These are phyloP conservation scores for Agriopis marginaria DNA, from an alignment of 2,888 invertebrate genomes.

Conservation along the genomic window DNA sequence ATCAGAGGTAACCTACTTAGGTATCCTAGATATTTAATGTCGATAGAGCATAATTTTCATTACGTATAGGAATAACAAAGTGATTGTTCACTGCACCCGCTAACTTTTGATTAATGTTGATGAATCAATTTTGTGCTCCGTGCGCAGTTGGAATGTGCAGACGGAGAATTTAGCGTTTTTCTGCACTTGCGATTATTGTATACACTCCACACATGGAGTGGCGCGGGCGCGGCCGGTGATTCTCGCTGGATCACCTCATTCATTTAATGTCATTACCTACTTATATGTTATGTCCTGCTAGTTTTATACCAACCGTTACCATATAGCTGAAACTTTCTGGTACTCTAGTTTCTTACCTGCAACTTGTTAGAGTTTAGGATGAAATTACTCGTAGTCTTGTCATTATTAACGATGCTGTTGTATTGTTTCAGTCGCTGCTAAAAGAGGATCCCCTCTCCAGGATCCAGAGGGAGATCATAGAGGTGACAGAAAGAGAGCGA, in stretches of 20 bases:
- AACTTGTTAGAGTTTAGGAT: neutral
- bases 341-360: neutral
- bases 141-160: conserved; percentile 36
- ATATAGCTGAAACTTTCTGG: neutral
- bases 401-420: conserved; percentile 17
- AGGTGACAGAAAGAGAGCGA: conserved; percentile 93
- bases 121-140: conserved; percentile 42
- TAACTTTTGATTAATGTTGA: conserved; percentile 42
- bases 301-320: too few species aligned
- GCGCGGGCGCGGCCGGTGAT: neutral
- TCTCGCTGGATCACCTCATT: neutral
- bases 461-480: conserved; percentile 96
- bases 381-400: neutral
- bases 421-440: conserved; percentile 81
- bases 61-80: neutral
- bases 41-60: neutral
- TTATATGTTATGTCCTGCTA: too few species aligned
- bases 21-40: neutral
- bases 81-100: conserved; percentile 1
- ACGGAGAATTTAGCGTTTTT: conserved; percentile 18
- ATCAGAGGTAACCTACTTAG: too few species aligned
- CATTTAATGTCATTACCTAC: too few species aligned
- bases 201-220: conserved; percentile 8
- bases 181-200: conserved; percentile 28
- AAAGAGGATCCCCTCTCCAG: conserved; percentile 91